Evolutionary conservation across 2,797 vertebrate genomes (phyloP), one percentile per base, ranked within the genome.

Genomic region (Avahi laniger): DNA sequence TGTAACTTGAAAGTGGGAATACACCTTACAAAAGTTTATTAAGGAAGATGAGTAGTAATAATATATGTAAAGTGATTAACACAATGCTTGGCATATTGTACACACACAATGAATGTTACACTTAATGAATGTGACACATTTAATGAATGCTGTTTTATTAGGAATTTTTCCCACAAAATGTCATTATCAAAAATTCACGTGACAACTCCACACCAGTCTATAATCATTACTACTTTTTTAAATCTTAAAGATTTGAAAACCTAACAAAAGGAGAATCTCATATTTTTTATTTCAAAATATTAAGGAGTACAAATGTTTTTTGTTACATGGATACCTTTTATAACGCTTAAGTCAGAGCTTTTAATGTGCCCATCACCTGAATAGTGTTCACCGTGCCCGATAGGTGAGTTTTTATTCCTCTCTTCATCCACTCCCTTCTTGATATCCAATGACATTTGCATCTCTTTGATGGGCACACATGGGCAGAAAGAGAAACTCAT

Each of bases 61-160:
- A 93, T 61, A 83, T 33, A 63, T 38, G 26, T 86, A 61, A 90
- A 86, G 26, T n/a, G 61, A 87, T 91, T 93, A 84, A 65, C n/a
- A 35, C 4, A 48, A n/a, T 80, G 7, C 12, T 57, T 91, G 59
- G 67, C 38, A 80, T 70, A 85, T 18, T 48, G 30, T 65, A 59
- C 7, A 81, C 5, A 76, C 8, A 38, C 91, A 83, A 61, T 38
- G 38, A 72, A 76, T 63, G 28, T 57, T 50, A 83, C 30, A 84
- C 52, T 67, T 67, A 48, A 26, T 50, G 43, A 48, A 48, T 35
- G 38, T 61, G 41, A 61, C 26, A 81, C 22, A 14, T 22, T 67
- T 67, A 67, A 67, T 67, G 65, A 61, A 85, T 61, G 5, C 85
- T 70, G 30, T 63, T 76, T 89, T 63, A 95, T 69, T 89, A 82